Percentiles rank a stretch among this genome's conserved stretches.
These are phyloP conservation scores for Theonella swinhoei DNA, from an alignment of 37 sponge, comb jelly and placozoan genomes.

Conservation along the genomic window DNA sequence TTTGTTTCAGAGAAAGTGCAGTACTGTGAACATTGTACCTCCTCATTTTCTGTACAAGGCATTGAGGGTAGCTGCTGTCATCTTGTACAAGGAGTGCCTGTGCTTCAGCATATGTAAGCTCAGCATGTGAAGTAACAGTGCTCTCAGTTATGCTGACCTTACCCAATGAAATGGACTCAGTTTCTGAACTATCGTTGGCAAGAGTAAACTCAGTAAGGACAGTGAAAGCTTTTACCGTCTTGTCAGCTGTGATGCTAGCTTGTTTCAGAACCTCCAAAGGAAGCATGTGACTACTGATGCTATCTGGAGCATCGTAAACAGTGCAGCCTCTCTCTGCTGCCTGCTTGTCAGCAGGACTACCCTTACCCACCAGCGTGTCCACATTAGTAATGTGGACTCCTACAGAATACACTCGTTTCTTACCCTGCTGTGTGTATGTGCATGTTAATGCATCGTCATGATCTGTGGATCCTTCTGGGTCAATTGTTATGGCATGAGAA, in stretches of 20 bases:
- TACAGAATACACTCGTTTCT: not conserved
- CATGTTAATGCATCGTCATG: slow-evolving; percentile 36
- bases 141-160: not conserved
- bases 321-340: slow-evolving; percentile 24
- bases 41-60: not conserved
- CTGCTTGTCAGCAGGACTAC: slow-evolving; percentile 1
- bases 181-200: not conserved
- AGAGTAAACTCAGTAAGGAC: not conserved
- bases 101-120: slow-evolving; percentile 32
- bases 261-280: not conserved
- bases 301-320: slow-evolving; percentile 23
- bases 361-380: not conserved
- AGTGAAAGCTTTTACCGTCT: slow-evolving; percentile 9
- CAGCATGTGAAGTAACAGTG: not conserved
- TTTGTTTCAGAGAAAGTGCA: not conserved
- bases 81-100: slow-evolving; percentile 4
- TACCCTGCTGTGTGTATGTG: not conserved
- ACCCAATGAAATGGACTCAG: not conserved
- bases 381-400: slow-evolving; percentile 66
- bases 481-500: slow-evolving; percentile 14
- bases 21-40: not conserved
- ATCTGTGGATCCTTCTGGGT: slow-evolving; percentile 13
- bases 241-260: not conserved
- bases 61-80: not conserved
- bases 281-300: slow-evolving; percentile 24